Percentiles rank a stretch among this genome's conserved stretches.
phyloP scores from a whole-genome alignment of 2,888 invertebrate genomes.

The Hypsopygia costalis region DNA sequence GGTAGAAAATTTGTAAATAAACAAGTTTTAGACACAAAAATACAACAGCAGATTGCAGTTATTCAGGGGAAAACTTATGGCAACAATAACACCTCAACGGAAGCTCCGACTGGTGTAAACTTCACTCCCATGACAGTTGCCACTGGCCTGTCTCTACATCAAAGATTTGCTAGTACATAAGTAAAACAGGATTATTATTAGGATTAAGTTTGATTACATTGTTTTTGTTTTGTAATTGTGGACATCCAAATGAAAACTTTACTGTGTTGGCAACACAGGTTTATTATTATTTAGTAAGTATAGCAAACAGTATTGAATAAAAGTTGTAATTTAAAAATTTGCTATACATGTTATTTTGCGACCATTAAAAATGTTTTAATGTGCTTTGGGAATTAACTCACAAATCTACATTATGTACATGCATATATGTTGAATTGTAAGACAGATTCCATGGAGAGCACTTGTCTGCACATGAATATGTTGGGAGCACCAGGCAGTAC shows the following conservation, averaged over 20 bases:
- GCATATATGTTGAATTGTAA: constrained; percentile 10
- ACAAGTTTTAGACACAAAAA: constrained; percentile 58
- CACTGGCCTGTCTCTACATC: constrained; percentile 64
- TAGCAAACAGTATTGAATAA: too few relatives aligned
- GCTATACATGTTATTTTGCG: too few relatives aligned
- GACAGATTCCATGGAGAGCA: too few relatives aligned
- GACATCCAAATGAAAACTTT: too few relatives aligned
- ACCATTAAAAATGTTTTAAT: background rate
- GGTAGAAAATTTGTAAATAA: constrained; percentile 62
- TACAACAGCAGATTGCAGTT: constrained; percentile 70
- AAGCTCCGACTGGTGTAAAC: constrained; percentile 46
- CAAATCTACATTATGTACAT: background rate
- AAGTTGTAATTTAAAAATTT: too few relatives aligned
- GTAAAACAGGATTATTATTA: constrained; percentile 10
- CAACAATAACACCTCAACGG: constrained; percentile 20
- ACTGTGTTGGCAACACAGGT: too few relatives aligned
- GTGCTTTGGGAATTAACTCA: background rate
- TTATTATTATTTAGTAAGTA: too few relatives aligned
- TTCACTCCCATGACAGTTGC: constrained; percentile 62
- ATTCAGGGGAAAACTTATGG: constrained; percentile 62
- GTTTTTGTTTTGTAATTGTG: too few relatives aligned
- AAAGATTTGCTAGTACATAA: constrained; percentile 62
- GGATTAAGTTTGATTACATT: constrained; percentile 2
- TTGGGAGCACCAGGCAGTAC: too few relatives aligned
- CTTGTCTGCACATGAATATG: too few relatives aligned